Conservation (phyloP, 2,888 invertebrate genomes). For the Athalia circularis region DNA sequence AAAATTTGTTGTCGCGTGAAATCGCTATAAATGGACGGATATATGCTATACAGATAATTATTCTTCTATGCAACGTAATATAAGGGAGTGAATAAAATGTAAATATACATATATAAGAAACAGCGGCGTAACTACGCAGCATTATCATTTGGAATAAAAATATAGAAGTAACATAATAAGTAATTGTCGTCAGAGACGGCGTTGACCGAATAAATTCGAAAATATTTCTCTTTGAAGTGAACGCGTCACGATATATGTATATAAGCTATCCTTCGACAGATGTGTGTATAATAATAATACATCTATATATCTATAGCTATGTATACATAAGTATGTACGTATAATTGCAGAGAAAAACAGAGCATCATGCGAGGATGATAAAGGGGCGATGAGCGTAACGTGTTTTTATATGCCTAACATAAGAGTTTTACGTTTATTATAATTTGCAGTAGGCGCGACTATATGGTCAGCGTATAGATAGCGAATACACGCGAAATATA, state of each 20-base stretch:
- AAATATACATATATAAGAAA: too few relatives aligned
- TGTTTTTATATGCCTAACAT: constrained; percentile 21
- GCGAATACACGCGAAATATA: neutral
- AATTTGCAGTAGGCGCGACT: too few relatives aligned
- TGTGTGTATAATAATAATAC: too few relatives aligned
- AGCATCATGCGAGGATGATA: constrained; percentile 33
- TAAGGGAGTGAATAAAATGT: too few relatives aligned
- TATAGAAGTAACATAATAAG: neutral
- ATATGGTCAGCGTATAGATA: neutral
- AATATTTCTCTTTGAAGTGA: constrained; percentile 14
- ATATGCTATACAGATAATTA: too few relatives aligned
- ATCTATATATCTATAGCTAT: neutral
- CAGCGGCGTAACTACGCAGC: too few relatives aligned
- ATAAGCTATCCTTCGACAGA: too few relatives aligned
- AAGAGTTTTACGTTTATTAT: neutral
- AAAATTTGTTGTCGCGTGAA: too few relatives aligned
- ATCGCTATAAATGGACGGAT: too few relatives aligned
- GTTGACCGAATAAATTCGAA: constrained; percentile 9
- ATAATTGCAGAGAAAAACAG: neutral
- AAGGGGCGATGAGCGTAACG: constrained; percentile 16
- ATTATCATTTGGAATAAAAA: too few relatives aligned
- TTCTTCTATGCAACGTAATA: too few relatives aligned
- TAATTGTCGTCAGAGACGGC: constrained; percentile 1
- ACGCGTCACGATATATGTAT: constrained; percentile 17
- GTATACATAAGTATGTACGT: neutral